These are phyloP conservation scores for Eupithecia centaureata DNA, from an alignment of 2,888 invertebrate species.

Conservation along the genomic window DNA sequence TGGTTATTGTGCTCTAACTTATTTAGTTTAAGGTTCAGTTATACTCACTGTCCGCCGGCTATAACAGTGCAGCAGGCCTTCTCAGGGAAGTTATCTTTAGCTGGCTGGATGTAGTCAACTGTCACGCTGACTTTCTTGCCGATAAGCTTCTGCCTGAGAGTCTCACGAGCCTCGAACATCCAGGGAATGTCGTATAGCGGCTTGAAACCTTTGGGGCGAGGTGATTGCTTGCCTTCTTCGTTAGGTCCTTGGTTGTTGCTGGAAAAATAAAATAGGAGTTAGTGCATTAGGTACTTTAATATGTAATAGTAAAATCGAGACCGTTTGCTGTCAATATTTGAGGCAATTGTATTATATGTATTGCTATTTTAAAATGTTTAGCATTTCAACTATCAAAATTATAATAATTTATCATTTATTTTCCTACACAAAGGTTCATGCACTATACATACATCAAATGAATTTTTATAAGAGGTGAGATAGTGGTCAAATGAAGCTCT, in stretches of 20 bases:
- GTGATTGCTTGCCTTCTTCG: slow-evolving; percentile 87
- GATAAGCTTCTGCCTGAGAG: slow-evolving; percentile 96
- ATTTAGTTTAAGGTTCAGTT: background rate
- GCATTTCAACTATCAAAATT: too few species aligned
- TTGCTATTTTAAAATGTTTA: too few species aligned
- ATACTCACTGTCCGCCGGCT: slow-evolving; percentile 84
- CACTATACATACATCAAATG: too few species aligned
- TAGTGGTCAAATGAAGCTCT: too few species aligned
- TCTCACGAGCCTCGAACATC: slow-evolving; percentile 99
- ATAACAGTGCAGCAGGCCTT: slow-evolving; percentile 97
- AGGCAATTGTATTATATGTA: too few species aligned
- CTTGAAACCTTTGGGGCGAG: slow-evolving; percentile 89
- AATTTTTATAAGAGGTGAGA: too few species aligned
- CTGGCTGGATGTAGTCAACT: slow-evolving; percentile 98
- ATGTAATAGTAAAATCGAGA: too few species aligned
- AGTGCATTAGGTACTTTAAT: too few species aligned
- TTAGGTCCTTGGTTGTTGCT: slow-evolving; percentile 74
- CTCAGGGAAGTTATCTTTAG: slow-evolving; percentile 96
- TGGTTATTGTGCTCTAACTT: background rate
- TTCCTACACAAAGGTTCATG: too few species aligned
- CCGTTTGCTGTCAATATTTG: too few species aligned
- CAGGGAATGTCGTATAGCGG: slow-evolving; percentile 99
- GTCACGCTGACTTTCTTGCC: slow-evolving; percentile 96
- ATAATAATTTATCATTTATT: too few species aligned
- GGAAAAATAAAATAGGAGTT: slow-evolving; percentile 10